Base-by-base conservation (phyloP, 1,140 invertebrate species). In the Caenorhabditis remanei region DNA sequence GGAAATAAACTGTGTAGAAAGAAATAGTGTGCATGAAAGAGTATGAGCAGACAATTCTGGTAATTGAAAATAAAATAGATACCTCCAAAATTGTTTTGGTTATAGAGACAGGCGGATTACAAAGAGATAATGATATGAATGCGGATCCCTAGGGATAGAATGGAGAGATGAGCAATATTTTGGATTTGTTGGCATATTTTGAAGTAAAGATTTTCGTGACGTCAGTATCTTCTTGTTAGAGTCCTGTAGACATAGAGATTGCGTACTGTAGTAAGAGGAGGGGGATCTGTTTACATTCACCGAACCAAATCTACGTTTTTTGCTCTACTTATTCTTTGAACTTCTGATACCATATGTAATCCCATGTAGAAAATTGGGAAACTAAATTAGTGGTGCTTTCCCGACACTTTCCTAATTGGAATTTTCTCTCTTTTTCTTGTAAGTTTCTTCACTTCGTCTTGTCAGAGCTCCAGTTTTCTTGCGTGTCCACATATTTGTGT, bases 1-100 rank as follows among this genome's bases (percentile, higher is more conserved):
- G 71, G 46, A 79, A 79, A 79, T 41, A 79, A 41, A 79, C 71
- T 79, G 71, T 79, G 71, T n/a, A 79, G 43, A 79, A 11, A 2
- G 46, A 48, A 24, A 79, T 79, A 79, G 71, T 50, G n/a, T 79
- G 71, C 46, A 50, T 7, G n/a, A 50, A n/a, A 13, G n/a, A 32
- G 50, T 46, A 79, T 2, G n/a, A 6, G 7, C 19, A 79, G 71
- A 79, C 0, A 79, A 11, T 24, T 79, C 24, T 79, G 46, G 71
- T 79, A 50, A 79, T 79, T 50, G 43, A 13, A 41, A 79, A 50
- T 50, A 50, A 46, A 79, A 13, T 41, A n/a, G 46, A 79, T 46
- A 79, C 71, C 71, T 19, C 50, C 50, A 53, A 53, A 53, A 53
- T 53, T 19, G 41, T 5, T 11, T 53, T 53, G 50, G 50, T 32